phyloP scores from a whole-genome alignment of 2,888 invertebrate species.

The Eumerus sabulonum region DNA sequence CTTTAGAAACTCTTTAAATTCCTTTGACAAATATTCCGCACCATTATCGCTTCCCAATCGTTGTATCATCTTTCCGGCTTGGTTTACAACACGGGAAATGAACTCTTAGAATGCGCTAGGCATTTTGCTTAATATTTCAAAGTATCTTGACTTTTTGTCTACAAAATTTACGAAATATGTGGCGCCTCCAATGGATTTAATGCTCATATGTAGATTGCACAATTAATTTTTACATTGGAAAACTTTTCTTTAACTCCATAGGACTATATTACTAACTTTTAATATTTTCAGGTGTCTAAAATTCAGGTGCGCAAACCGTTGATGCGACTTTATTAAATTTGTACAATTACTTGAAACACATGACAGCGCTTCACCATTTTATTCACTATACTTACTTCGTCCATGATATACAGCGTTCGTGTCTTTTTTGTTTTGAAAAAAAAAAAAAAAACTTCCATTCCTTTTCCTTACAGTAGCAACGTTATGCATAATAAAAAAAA shows the following conservation, averaged over 20 bases:
- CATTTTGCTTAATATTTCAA: constrained; percentile 12
- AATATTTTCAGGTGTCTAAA: background rate
- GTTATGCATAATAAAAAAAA: background rate
- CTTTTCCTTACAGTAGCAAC: constrained; percentile 5
- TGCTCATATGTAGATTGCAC: background rate
- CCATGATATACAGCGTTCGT: background rate
- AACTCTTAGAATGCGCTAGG: constrained; percentile 32
- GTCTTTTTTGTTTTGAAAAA: background rate
- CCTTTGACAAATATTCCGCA: background rate
- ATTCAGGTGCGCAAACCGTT: constrained; percentile 1
- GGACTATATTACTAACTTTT: too few relatives aligned
- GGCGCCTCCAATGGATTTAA: constrained; percentile 4
- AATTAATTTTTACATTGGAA: background rate
- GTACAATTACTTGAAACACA: background rate
- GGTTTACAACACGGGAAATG: constrained; percentile 23
- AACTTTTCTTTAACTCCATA: too few relatives aligned
- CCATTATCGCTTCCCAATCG: constrained; percentile 32
- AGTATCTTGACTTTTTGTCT: background rate
- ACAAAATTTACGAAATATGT: constrained; percentile 7
- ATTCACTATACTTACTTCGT: background rate
- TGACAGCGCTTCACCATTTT: background rate
- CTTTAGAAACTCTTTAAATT: constrained; percentile 19
- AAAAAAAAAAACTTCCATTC: background rate
- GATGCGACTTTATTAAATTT: constrained; percentile 1
- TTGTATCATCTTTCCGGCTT: constrained; percentile 38